phyloP scores from a whole-genome alignment of 2,888 invertebrate genomes.

The Dexiosoma caninum region DNA sequence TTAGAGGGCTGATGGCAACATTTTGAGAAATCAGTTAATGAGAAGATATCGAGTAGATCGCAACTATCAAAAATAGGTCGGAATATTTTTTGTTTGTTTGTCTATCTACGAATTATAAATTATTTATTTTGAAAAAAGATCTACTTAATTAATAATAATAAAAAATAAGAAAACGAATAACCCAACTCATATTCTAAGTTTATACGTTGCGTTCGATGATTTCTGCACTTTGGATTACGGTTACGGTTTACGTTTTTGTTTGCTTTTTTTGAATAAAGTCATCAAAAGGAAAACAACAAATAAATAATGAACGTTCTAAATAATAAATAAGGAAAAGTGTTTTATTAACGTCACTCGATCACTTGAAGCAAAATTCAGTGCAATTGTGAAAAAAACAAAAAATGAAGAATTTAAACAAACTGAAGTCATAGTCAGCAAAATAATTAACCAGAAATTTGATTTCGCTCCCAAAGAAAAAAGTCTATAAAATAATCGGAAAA shows the following conservation, averaged over 20 bases:
- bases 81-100: constrained; percentile 32
- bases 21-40: constrained; percentile 74
- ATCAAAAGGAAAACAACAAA: constrained; percentile 37
- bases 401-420: constrained; percentile 59
- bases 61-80: constrained; percentile 66
- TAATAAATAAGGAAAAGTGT: constrained; percentile 34
- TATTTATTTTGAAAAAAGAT: constrained; percentile 52
- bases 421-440: constrained; percentile 60
- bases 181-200: constrained; percentile 27
- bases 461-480: constrained; percentile 59
- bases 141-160: constrained; percentile 50
- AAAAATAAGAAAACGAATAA: constrained; percentile 14
- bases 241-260: constrained; percentile 68
- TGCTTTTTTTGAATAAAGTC: constrained; percentile 9
- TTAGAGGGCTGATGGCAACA: constrained; percentile 52
- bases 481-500: constrained; percentile 18
- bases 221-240: constrained; percentile 73
- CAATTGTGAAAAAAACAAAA: constrained; percentile 48
- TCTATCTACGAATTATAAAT: constrained; percentile 32
- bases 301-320: constrained; percentile 45
- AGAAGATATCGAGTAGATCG: constrained; percentile 75
- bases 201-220: constrained; percentile 64
- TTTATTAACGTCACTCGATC: constrained; percentile 11
- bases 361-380: constrained; percentile 32
- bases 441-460: constrained; percentile 56